phyloP scores from a whole-genome alignment of 2,888 invertebrate genomes.

The Apamea monoglypha region DNA sequence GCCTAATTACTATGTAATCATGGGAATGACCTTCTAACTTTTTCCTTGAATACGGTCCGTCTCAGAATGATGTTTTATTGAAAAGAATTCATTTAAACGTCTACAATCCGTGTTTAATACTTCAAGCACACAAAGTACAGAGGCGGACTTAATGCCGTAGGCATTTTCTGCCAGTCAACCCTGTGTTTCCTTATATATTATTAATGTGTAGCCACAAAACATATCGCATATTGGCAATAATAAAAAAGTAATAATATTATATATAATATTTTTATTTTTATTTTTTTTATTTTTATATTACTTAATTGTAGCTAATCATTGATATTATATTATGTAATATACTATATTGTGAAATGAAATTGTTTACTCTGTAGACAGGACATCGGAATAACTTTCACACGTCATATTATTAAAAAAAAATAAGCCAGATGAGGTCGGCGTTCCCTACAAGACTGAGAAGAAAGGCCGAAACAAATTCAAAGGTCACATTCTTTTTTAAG shows the following conservation, averaged over 20 bases:
- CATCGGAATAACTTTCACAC: too few species aligned
- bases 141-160: neutral
- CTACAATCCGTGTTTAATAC: neutral
- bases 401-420: too few species aligned
- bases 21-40: conserved; percentile 19
- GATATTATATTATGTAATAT: neutral
- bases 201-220: neutral
- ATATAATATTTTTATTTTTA: too few species aligned
- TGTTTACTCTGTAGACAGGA: too few species aligned
- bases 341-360: too few species aligned
- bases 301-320: neutral
- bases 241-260: too few species aligned
- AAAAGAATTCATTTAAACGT: neutral
- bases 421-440: too few species aligned
- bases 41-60: neutral
- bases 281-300: too few species aligned
- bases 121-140: neutral
- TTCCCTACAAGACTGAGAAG: too few species aligned
- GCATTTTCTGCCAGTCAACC: neutral
- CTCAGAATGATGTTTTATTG: neutral
- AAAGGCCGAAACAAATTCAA: too few species aligned
- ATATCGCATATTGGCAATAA: neutral
- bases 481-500: too few species aligned
- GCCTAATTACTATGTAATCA: conserved; percentile 18
- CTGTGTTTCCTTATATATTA: neutral